These are phyloP conservation scores for Eupleurogrammus muticus DNA, from an alignment of 2,797 vertebrate species.

Conservation along the genomic window DNA sequence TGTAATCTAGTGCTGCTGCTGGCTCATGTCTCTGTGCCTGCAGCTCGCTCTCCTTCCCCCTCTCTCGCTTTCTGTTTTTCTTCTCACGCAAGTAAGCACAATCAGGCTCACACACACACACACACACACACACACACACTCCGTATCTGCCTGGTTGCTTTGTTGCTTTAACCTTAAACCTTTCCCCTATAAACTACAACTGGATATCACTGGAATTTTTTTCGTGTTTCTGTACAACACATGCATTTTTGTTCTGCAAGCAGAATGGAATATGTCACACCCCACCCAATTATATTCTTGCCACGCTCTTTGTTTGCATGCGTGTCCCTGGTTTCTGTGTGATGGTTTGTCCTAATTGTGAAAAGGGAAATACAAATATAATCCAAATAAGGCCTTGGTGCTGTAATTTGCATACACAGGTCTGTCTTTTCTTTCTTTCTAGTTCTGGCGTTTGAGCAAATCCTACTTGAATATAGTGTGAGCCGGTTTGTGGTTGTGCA, in stretches of 20 bases:
- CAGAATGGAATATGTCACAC: neutral
- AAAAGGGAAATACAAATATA: neutral
- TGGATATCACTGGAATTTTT: neutral
- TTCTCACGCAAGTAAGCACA: constrained; percentile 39
- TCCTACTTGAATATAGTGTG: constrained; percentile 35
- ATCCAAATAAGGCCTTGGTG: neutral
- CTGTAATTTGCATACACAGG: neutral
- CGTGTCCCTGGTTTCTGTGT: no score
- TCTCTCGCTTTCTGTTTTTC: constrained; percentile 31
- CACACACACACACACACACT: constrained; percentile 14
- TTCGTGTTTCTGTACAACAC: neutral
- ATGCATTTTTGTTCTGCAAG: neutral
- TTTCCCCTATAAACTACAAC: neutral
- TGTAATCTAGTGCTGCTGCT: constrained; percentile 84
- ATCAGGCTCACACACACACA: constrained; percentile 17
- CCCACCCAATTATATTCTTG: no score
- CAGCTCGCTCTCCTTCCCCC: constrained; percentile 39
- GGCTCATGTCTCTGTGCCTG: constrained; percentile 69
- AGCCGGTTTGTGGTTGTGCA: constrained; percentile 41
- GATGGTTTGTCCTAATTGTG: neutral
- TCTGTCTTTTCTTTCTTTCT: constrained; percentile 21
- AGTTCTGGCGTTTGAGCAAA: constrained; percentile 35
- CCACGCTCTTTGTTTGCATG: no score
- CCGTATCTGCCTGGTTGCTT: constrained; percentile 13
- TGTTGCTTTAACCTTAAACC: constrained; percentile 32